Evolutionary conservation across 2,113 vertebrate genomes (phyloP).

Genomic region (Taurulus bubalis): DNA sequence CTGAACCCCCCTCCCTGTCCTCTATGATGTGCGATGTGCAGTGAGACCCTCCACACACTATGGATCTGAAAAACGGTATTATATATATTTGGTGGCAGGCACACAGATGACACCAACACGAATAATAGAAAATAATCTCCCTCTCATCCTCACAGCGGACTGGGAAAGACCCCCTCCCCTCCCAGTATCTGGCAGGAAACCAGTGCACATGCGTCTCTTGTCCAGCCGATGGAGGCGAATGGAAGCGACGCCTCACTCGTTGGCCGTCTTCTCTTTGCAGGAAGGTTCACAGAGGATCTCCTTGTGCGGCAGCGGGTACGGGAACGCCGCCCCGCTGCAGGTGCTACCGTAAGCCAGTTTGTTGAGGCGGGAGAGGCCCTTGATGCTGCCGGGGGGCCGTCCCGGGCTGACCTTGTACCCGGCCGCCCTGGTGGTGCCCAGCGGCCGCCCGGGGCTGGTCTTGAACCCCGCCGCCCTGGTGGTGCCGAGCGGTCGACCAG

Average conservation of each 20-base stretch:
- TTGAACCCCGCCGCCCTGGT: slow-evolving; percentile 99
- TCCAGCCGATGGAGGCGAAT: slow-evolving; percentile 31
- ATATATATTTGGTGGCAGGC: slow-evolving; percentile 69
- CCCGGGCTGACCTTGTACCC: slow-evolving; percentile 99
- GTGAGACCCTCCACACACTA: slow-evolving; percentile 24
- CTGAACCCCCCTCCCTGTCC: slow-evolving; percentile 4
- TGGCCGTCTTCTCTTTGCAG: slow-evolving; percentile 89
- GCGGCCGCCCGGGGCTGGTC: slow-evolving; percentile 96
- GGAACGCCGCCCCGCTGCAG: slow-evolving; percentile 91
- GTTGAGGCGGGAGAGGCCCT: slow-evolving; percentile 94
- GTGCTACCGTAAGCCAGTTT: slow-evolving; percentile 91
- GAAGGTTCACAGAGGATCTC: slow-evolving; percentile 89
- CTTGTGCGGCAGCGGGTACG: slow-evolving; percentile 91
- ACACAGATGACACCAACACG: slow-evolving; percentile 68
- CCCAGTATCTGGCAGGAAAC: slow-evolving; percentile 48
- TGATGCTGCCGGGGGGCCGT: slow-evolving; percentile 97
- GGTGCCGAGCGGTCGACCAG: slow-evolving; percentile 95
- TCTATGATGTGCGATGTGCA: slow-evolving; percentile 16
- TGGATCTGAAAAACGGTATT: slow-evolving; percentile 46
- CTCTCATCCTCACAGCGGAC: slow-evolving; percentile 36
- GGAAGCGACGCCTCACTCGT: slow-evolving; percentile 81
- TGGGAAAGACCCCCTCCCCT: slow-evolving; percentile 44
- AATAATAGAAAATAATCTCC: slow-evolving; percentile 64
- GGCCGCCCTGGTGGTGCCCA: slow-evolving; percentile 96
- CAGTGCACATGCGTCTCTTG: slow-evolving; percentile 51